Conservation (phyloP, 2,888 invertebrate genomes). For the Copidosoma aretas region DNA sequence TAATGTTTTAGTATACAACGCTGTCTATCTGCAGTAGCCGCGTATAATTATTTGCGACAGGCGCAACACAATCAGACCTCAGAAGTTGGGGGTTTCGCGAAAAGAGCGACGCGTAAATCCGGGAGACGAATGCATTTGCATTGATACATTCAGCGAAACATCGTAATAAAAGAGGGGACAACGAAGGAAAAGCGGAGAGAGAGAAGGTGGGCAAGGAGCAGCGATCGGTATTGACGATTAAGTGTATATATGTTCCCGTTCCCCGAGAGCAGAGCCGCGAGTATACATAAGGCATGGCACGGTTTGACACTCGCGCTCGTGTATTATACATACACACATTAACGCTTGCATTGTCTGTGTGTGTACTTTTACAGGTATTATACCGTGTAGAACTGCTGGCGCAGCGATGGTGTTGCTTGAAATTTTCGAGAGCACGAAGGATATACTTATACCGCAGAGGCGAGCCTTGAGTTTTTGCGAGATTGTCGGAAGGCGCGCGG, state of each 20-base stretch:
- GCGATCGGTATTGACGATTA: not conserved
- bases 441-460: too few species aligned
- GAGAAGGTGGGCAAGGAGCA: slow-evolving; percentile 20
- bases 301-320: slow-evolving; percentile 27
- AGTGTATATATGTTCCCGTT: not conserved
- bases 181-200: too few species aligned
- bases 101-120: slow-evolving; percentile 17
- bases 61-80: not conserved
- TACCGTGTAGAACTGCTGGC: too few species aligned
- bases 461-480: not conserved
- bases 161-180: slow-evolving; percentile 25
- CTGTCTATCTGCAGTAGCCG: too few species aligned
- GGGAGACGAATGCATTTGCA: not conserved
- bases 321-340: slow-evolving; percentile 12
- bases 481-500: not conserved
- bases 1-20: too few species aligned
- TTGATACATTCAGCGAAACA: slow-evolving; percentile 28
- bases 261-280: not conserved
- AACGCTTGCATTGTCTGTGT: too few species aligned
- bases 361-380: too few species aligned
- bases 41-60: not conserved
- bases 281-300: not conserved
- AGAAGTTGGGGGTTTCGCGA: too few species aligned
- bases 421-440: not conserved
- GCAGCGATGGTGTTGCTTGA: not conserved